These are phyloP conservation scores for Hippocampus barbouri DNA, from an alignment of 2,113 vertebrate species.

Conservation along the genomic window DNA sequence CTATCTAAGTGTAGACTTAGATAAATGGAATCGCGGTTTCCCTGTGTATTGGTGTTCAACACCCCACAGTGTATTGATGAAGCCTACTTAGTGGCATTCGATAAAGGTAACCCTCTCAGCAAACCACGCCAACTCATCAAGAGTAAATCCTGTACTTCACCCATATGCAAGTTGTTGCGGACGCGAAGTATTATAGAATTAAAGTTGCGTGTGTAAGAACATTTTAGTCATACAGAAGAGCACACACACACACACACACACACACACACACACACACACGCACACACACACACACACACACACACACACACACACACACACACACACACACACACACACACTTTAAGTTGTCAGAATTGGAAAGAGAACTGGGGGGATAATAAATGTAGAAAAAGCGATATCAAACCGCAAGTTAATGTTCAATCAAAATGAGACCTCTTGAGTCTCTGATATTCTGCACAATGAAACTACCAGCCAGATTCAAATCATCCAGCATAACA, in stretches of 20 bases:
- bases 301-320: no score
- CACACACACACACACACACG: no score
- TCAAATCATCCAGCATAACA: constrained; percentile 27
- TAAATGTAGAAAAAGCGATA: background rate
- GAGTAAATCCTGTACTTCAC: constrained; percentile 56
- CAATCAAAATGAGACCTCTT: constrained; percentile 30
- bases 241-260: no score
- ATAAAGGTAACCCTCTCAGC: constrained; percentile 66
- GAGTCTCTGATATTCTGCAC: constrained; percentile 20
- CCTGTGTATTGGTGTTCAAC: constrained; percentile 54
- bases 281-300: no score
- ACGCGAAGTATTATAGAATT: constrained; percentile 56
- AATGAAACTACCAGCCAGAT: constrained; percentile 3
- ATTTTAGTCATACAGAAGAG: no score
- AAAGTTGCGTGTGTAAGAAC: constrained; percentile 31
- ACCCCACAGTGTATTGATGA: constrained; percentile 62
- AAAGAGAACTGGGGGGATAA: constrained; percentile 12
- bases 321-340: no score
- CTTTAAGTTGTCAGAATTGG: background rate
- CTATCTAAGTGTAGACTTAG: constrained; percentile 66
- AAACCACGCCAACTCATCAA: constrained; percentile 39
- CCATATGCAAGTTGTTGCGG: constrained; percentile 46
- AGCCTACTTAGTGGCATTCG: constrained; percentile 58
- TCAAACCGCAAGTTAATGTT: constrained; percentile 55
- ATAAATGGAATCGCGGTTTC: constrained; percentile 63